These are phyloP conservation scores for Uropetala carovei DNA, from an alignment of 2,888 invertebrate genomes.

Conservation along the genomic window DNA sequence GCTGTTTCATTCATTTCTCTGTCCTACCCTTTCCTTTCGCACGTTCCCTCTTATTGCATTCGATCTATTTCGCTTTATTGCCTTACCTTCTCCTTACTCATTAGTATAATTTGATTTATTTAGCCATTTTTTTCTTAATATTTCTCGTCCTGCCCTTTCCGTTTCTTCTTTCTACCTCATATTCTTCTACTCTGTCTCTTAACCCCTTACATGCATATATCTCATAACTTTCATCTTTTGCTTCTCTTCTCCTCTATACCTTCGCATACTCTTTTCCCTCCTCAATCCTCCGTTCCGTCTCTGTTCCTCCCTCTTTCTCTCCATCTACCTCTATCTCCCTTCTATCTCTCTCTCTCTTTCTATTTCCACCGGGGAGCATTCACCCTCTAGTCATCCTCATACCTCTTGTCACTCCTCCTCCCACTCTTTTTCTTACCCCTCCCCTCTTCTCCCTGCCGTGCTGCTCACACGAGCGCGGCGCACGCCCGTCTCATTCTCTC, in stretches of 20 bases:
- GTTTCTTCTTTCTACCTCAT: too few relatives aligned
- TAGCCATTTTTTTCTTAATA: too few relatives aligned
- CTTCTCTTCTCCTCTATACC: not conserved
- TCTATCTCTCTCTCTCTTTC: not conserved
- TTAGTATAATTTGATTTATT: too few relatives aligned
- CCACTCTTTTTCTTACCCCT: not conserved
- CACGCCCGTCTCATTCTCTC: not conserved
- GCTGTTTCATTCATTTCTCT: not conserved
- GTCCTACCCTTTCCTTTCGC: not conserved
- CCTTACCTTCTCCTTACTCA: too few relatives aligned
- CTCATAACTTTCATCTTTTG: not conserved
- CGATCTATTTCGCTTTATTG: not conserved
- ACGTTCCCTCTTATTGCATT: not conserved
- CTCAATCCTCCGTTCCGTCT: not conserved
- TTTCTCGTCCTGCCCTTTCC: too few relatives aligned
- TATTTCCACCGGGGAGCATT: slow-evolving; percentile 9
- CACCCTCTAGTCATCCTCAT: slow-evolving; percentile 12
- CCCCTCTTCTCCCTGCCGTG: not conserved
- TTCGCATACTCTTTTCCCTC: not conserved
- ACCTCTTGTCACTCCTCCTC: not conserved
- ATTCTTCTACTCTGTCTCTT: too few relatives aligned
- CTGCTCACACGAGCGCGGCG: slow-evolving; percentile 53
- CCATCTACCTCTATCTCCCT: not conserved
- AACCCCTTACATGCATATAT: too few relatives aligned
- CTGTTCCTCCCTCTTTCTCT: not conserved